These are phyloP conservation scores for Zeuzera pyrina DNA, from an alignment of 2,888 invertebrate species.

Conservation along the genomic window DNA sequence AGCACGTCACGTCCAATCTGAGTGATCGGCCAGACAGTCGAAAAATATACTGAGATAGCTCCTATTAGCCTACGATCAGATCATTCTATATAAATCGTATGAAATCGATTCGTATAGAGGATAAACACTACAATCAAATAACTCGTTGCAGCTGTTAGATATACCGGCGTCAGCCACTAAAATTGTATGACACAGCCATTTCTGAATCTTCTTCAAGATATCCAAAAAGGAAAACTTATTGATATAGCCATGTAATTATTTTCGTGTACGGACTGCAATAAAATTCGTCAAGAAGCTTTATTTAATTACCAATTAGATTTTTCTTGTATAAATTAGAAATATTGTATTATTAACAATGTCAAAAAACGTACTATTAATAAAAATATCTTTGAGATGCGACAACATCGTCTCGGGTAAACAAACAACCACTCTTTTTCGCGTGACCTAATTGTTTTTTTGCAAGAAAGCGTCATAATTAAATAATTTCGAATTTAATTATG, in stretches of 20 bases:
- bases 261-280: slow-evolving; percentile 36
- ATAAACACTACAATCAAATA: slow-evolving; percentile 67
- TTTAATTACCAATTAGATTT: too few relatives aligned
- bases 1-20: slow-evolving; percentile 66
- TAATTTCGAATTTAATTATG: too few relatives aligned
- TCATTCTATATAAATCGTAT: slow-evolving; percentile 61
- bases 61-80: slow-evolving; percentile 63
- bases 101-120: slow-evolving; percentile 60
- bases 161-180: slow-evolving; percentile 66
- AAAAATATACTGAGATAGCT: slow-evolving; percentile 61
- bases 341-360: too few relatives aligned
- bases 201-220: slow-evolving; percentile 48
- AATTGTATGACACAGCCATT: slow-evolving; percentile 73
- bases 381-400: too few relatives aligned
- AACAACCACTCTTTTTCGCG: too few relatives aligned
- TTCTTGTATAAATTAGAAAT: too few relatives aligned
- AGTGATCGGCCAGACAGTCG: slow-evolving; percentile 60
- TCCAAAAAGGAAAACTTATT: slow-evolving; percentile 51
- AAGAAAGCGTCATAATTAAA: too few relatives aligned
- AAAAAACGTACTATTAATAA: too few relatives aligned
- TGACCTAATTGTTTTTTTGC: too few relatives aligned
- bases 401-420: too few relatives aligned
- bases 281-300: slow-evolving; percentile 5
- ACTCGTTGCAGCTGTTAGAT: slow-evolving; percentile 63
- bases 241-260: slow-evolving; percentile 50